These are phyloP conservation scores for Odontesthes bonariensis DNA, from an alignment of 2,113 vertebrate species.

Conservation along the genomic window DNA sequence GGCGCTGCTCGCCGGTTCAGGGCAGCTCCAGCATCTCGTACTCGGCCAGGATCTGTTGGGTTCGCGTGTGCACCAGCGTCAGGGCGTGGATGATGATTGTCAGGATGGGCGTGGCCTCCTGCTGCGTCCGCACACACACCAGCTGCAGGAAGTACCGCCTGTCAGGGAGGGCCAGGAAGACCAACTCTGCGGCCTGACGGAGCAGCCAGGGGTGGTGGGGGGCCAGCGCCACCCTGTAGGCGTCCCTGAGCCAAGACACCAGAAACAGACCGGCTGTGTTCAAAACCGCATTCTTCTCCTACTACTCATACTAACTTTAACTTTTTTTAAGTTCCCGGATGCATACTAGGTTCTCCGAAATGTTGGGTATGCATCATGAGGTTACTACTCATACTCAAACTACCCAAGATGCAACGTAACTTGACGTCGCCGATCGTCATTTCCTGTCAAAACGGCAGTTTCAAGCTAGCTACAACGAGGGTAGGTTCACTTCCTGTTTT, in stretches of 20 bases:
- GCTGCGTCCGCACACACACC: conserved; percentile 73
- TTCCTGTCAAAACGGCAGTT: too few relatives aligned
- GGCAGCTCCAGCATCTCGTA: conserved; percentile 69
- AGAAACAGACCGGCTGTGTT: too few relatives aligned
- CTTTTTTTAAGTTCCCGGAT: too few relatives aligned
- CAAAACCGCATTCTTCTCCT: too few relatives aligned
- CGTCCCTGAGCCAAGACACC: conserved; percentile 61
- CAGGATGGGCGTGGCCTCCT: conserved; percentile 72
- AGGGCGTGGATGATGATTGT: conserved; percentile 64
- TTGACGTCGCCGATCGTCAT: too few relatives aligned
- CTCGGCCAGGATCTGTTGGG: conserved; percentile 57
- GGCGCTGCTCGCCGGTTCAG: conserved; percentile 26
- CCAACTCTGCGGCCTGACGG: conserved; percentile 80
- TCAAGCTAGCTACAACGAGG: too few relatives aligned
- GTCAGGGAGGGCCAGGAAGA: conserved; percentile 84
- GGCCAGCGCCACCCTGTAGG: conserved; percentile 83
- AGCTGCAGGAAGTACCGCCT: conserved; percentile 78
- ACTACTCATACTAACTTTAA: too few relatives aligned
- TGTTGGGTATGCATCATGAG: too few relatives aligned
- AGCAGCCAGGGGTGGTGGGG: conserved; percentile 87
- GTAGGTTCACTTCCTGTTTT: too few relatives aligned
- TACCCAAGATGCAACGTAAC: too few relatives aligned
- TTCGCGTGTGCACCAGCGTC: conserved; percentile 50
- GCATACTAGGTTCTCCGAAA: too few relatives aligned
- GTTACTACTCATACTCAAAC: too few relatives aligned